Base-by-base conservation (phyloP, 1,140 invertebrate species). In the Sesamia nonagrioides region DNA sequence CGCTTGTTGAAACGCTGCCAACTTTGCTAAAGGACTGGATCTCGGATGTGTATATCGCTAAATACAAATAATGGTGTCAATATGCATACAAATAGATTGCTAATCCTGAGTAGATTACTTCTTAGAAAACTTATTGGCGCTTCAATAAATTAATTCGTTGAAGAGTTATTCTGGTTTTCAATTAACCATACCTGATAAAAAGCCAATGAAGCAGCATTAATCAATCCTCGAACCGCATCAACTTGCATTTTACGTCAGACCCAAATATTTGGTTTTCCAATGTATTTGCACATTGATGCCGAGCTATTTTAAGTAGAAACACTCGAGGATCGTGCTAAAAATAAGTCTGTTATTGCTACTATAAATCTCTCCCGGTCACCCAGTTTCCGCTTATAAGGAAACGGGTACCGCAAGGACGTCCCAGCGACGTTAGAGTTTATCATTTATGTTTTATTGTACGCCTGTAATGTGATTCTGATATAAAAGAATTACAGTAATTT, bases 281-380 rank as follows among this genome's bases (percentile, higher is more conserved):
- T 27, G 73, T 69, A 78, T 78, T 78, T 66, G 66, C 63, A 71
- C 40, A 60, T 66, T 78, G 50, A 60, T 78, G 75, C 75, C 79
- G 50, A 66, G 76, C 75, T 82, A 71, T 85, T 81, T 82, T 78
- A 66, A 78, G 69, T 77, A 60, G 33, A 75, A 48, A 56, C 42
- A 54, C 78, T 78, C 72, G 54, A 69, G 75, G 37, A 52, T 76
- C 73, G 76, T 63, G 74, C 83, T 88, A 85, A 87, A 88, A 81
- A 86, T 86, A 86, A 80, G 82, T 78, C 79, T 76, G 63, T 83
- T 82, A 86, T 85, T 80, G 78, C 77, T 42, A 50, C 75, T 69
- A 84, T 87, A 84, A 87, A 87, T 86, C 84, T 81, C 69, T 79
- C 85, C 84, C 84, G 83, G 84, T 88, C 84, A 88, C 86, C 83